Base-by-base conservation (phyloP, 2,797 vertebrate species). In the Phrynocephalus forsythii region DNA sequence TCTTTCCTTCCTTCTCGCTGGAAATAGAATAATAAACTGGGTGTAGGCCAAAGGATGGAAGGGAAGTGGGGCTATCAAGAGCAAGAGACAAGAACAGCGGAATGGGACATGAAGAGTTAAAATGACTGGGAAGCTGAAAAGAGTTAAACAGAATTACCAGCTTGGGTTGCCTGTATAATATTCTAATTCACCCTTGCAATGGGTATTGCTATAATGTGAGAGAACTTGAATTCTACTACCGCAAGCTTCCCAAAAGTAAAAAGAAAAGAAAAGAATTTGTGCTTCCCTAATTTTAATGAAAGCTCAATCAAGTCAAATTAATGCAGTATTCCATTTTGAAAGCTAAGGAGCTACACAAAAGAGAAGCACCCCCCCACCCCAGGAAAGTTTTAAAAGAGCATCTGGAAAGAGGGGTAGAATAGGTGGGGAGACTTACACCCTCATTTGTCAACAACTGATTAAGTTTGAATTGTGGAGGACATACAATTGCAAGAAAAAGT, bases 1-100 rank as follows among this genome's bases (percentile, higher is more conserved):
- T 84, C 85, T 92, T 94, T 92, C 72, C 80, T 83, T 92, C 91
- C 83, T 92, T 91, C 77, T 78, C 87, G 73, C 89, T 92, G 80
- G 84, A 94, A 93, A 90, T 82, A 69, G 3, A 92, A 90, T 79
- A 93, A 48, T 87, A 78, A 87, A 90, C 78, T 86, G 80, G 90
- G 92, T 33, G 22, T 88, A 92, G 66, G 28, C 60, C 78, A 86
- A 50, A 83, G 22, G 82, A 68, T 63, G 86, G 84, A 91, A 75
- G 8, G 86, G 84, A 91, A 75, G 8, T 69, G 67, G 91, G 92
- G 91, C 82, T 50, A 92, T 89, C 89, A 38, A 72, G 90, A 89
- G 13, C 15, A 91, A 76, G 50, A 84, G 79, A 91, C 91, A 66
- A 83, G 88, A 63, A 48, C 79, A 92, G 85, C 84, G 22, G 1